phyloP scores from a whole-genome alignment of 2,113 vertebrate genomes.

The Aspidoscelis tigris region DNA sequence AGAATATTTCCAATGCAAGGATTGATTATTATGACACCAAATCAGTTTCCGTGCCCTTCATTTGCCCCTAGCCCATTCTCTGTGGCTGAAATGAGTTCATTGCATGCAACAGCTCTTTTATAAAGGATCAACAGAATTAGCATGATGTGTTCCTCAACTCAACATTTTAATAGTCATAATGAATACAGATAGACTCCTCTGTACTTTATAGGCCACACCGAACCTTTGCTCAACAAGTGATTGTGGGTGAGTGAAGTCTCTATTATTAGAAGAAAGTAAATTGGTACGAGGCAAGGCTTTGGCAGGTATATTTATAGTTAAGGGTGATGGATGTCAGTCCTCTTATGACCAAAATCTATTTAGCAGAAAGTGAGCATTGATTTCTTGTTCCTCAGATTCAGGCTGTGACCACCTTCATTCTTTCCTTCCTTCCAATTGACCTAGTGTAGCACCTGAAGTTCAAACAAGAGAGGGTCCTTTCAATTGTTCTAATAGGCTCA shows the following conservation, averaged over 20 bases:
- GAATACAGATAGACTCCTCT: accelerated
- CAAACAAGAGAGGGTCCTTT: constrained; percentile 17
- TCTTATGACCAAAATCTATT: neutral
- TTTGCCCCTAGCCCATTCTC: constrained; percentile 32
- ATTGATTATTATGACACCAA: constrained; percentile 39
- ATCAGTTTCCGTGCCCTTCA: constrained; percentile 25
- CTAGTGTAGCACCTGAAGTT: constrained; percentile 35
- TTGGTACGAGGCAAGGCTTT: neutral
- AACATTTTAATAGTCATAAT: neutral
- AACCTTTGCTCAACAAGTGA: constrained; percentile 10
- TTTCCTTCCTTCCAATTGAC: constrained; percentile 12
- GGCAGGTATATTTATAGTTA: constrained; percentile 34
- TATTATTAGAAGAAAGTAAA: constrained; percentile 16
- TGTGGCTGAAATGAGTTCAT: constrained; percentile 10
- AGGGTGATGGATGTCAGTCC: constrained; percentile 36
- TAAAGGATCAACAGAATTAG: constrained; percentile 8
- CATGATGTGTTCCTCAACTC: neutral
- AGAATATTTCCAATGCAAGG: constrained; percentile 33
- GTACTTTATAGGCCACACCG: constrained; percentile 37
- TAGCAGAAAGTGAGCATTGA: neutral
- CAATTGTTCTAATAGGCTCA: constrained; percentile 30
- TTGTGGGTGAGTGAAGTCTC: neutral
- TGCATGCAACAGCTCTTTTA: neutral
- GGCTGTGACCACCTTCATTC: neutral
- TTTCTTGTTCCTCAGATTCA: constrained; percentile 40